Conservation (phyloP, 2,113 vertebrate genomes). For the Albula goreensis region DNA sequence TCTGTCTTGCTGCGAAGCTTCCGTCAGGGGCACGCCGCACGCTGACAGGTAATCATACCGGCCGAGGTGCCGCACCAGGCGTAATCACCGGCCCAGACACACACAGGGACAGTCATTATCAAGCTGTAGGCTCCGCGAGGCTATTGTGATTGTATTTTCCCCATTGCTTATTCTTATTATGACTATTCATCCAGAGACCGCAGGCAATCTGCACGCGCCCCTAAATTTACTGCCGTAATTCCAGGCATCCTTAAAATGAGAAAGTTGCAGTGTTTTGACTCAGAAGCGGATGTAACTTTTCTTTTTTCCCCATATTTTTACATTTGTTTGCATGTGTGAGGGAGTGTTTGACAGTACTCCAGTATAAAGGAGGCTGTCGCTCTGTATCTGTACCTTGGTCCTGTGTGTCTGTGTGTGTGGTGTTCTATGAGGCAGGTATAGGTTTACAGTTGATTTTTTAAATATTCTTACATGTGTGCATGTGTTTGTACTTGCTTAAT, state of each 20-base stretch:
- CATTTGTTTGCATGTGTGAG: not conserved
- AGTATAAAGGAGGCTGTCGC: too few species aligned
- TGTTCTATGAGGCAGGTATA: too few species aligned
- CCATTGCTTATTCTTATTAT: slow-evolving; percentile 52
- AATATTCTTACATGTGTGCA: too few species aligned
- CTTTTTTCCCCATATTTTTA: not conserved
- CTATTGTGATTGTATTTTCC: slow-evolving; percentile 49
- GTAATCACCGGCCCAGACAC: slow-evolving; percentile 48
- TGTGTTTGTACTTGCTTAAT: too few species aligned
- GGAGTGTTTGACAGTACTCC: too few species aligned
- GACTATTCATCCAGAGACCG: slow-evolving; percentile 39
- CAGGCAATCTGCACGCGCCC: slow-evolving; percentile 32
- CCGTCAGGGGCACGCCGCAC: slow-evolving; percentile 56
- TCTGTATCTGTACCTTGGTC: too few species aligned
- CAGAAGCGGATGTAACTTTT: not conserved
- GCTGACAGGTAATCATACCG: slow-evolving; percentile 72
- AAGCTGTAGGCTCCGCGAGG: slow-evolving; percentile 49
- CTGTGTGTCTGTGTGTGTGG: too few species aligned
- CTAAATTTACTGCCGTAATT: not conserved
- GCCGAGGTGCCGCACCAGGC: slow-evolving; percentile 57
- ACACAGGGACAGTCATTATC: slow-evolving; percentile 48
- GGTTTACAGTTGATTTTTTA: too few species aligned
- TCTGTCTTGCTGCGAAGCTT: not conserved
- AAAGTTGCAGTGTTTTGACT: not conserved
- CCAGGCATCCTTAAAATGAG: not conserved